Percentiles rank a stretch among this genome's conserved stretches.
Evolutionary conservation across 2,888 invertebrate species (phyloP).

Genomic region (Ommatoiulus sabulosus): DNA sequence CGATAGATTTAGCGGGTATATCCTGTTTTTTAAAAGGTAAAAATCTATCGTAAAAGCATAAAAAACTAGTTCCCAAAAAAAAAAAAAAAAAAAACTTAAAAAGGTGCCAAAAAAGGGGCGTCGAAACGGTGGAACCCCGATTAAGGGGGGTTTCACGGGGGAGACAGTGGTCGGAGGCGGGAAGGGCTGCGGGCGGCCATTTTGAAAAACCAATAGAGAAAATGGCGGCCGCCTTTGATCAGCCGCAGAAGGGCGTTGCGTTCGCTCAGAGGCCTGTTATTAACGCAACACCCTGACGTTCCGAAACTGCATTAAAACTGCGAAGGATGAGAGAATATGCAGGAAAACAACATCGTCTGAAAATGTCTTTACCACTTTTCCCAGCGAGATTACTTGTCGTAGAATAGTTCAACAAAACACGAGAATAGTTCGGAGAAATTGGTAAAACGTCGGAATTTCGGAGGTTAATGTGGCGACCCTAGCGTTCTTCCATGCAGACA

Average conservation of each 20-base stretch:
- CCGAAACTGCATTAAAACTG: background rate
- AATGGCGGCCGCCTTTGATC: constrained; percentile 44
- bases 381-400: too few relatives aligned
- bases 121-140: background rate
- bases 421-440: too few relatives aligned
- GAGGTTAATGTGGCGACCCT: too few relatives aligned
- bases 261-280: background rate
- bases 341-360: too few relatives aligned
- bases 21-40: too few relatives aligned
- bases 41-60: too few relatives aligned
- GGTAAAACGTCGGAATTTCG: too few relatives aligned
- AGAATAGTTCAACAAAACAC: too few relatives aligned
- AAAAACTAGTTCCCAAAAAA: too few relatives aligned
- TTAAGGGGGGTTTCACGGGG: constrained; percentile 49
- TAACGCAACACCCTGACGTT: background rate
- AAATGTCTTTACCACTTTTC: too few relatives aligned
- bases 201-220: constrained; percentile 39
- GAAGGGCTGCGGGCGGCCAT: constrained; percentile 49
- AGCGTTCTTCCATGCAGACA: too few relatives aligned
- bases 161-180: constrained; percentile 38
- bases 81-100: background rate
- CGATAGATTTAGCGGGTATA: constrained; percentile 38
- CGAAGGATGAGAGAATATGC: background rate
- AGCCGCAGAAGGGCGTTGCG: constrained; percentile 26
- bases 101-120: constrained; percentile 50